Base-by-base conservation (phyloP, 2,888 invertebrate genomes). In the Prosapia bicincta region DNA sequence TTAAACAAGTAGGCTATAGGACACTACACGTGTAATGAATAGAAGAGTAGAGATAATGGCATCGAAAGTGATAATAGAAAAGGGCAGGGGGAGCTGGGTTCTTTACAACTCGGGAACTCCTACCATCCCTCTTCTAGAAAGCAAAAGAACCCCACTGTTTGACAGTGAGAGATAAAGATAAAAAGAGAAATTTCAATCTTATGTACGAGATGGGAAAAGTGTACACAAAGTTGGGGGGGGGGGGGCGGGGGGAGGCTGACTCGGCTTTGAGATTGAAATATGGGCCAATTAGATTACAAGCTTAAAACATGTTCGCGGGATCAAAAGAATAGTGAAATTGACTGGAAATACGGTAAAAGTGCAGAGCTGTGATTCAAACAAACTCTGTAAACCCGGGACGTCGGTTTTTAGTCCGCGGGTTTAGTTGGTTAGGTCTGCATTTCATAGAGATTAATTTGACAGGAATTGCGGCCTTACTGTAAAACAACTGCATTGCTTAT, bases 181-280 rank as follows among this genome's bases (percentile, higher is more conserved):
- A 54, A 38, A 54, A 54, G 54, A 54, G 54, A 54, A 54, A 54
- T 54, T 54, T 54, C 54, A 54, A 54, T 54, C 54, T 54, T 54
- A 54, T 54, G 20, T 20, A 54, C 2, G 20, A 54, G 54, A 54
- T 54, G 54, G 54, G 54, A 20, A 54, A 20, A 20, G 54, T 54
- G 54, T 54, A 54, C 54, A 20, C 20, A 54, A 20, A 20, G 20
- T 20, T 3, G 1, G 54, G 54, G 20, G 10, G 7, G n/a, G n/a
- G n/a, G n/a, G 9, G 28, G 28, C 9, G 3, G 38, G 38, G 15
- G 15, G 38, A 13, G 38, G 38, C 38, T 38, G 6, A 15, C 38
- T 38, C 38, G 13, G 54, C 54, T 54, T 54, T 54, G 54, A 54
- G 54, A 54, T 54, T 54, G 54, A 54, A 54, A 54, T 54, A 54